Conservation (phyloP, 2,797 vertebrate species). For the Darevskia mixta region DNA sequence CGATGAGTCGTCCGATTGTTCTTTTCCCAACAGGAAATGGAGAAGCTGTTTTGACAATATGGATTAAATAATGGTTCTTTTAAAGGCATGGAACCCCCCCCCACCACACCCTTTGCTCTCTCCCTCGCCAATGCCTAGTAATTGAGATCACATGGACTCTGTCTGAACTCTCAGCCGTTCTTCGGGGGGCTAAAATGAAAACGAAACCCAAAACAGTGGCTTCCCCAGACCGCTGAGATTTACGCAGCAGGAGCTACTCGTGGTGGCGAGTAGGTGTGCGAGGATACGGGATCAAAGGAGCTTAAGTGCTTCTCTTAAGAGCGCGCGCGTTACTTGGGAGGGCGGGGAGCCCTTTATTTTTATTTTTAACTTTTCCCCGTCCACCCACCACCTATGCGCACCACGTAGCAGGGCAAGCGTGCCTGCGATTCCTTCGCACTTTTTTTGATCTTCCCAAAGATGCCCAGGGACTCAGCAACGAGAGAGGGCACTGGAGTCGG, state of each 20-base stretch:
- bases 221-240: not conserved
- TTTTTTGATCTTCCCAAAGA: not conserved
- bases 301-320: not conserved
- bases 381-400: no score
- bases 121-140: constrained; percentile 17
- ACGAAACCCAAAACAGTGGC: not conserved
- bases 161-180: constrained; percentile 29
- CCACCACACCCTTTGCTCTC: no score
- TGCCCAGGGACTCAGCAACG: not conserved
- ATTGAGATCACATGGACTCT: constrained; percentile 52
- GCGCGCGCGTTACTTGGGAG: not conserved
- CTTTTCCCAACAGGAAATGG: constrained; percentile 56
- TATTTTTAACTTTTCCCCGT: not conserved
- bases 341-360: not conserved
- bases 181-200: constrained; percentile 17
- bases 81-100: not conserved
- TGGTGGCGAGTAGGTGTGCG: no score
- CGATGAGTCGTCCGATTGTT: not conserved
- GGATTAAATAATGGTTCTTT: constrained; percentile 51
- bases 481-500: no score
- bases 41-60: constrained; percentile 38
- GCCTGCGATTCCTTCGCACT: not conserved
- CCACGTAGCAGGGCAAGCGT: no score
- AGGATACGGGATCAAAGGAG: no score
- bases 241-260: not conserved